phyloP scores from a whole-genome alignment of 2,113 vertebrate species.

The Scatophagus argus region DNA sequence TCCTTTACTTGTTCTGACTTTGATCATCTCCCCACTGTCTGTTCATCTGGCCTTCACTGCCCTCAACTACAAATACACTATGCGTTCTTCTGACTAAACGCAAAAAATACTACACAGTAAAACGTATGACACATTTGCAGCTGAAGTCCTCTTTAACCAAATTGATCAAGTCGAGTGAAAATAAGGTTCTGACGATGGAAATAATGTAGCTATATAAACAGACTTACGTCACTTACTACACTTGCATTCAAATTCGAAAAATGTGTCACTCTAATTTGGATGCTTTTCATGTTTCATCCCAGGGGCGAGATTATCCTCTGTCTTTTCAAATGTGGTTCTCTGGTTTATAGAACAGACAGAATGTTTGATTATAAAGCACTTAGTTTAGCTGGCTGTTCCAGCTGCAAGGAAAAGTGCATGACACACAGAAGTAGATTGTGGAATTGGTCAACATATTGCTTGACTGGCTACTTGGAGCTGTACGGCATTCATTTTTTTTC shows the following conservation, averaged over 20 bases:
- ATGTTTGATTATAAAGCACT: background rate
- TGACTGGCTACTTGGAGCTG: conserved; percentile 17
- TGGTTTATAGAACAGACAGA: conserved; percentile 4
- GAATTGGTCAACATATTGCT: conserved; percentile 41
- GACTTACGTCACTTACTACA: background rate
- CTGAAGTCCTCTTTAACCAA: background rate
- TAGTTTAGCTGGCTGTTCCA: conserved; percentile 20
- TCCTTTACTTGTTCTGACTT: conserved; percentile 38
- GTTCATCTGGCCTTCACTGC: conserved; percentile 22
- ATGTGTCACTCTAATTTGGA: background rate
- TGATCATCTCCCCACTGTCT: conserved; percentile 39
- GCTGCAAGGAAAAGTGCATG: conserved; percentile 9
- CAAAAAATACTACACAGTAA: background rate
- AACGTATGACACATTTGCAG: no score
- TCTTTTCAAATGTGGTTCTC: background rate
- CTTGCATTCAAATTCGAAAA: background rate
- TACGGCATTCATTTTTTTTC: background rate
- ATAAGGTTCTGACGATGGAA: background rate
- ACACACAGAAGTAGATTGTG: conserved; percentile 26
- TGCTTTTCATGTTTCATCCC: conserved; percentile 8
- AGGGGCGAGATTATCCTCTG: background rate
- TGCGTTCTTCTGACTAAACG: background rate
- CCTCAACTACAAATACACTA: background rate
- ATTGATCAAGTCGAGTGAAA: no score
- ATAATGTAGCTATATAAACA: conserved; percentile 1